Base-by-base conservation (phyloP, 2,113 vertebrate species). In the Lanius ludovicianus region DNA sequence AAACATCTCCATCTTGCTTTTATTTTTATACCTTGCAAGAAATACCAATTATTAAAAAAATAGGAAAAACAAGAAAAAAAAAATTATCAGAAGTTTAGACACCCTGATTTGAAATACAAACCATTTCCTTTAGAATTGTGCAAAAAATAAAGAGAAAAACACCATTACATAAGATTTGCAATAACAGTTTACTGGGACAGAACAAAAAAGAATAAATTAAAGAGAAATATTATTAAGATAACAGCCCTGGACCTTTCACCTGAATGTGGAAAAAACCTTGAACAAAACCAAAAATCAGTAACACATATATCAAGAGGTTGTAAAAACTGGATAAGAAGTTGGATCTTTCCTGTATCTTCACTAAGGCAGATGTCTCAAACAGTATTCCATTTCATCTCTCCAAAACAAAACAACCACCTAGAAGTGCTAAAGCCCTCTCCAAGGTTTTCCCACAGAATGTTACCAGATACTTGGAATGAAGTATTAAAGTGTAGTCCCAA, bases 81-180 rank as follows among this genome's bases (percentile, higher is more conserved):
- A 60, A 75, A 35, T 73, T 41, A 62, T 44, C 21, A 44, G 44
- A 44, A 87, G 42, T 63, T 87, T 44, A 85, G 42, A 89, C 37
- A 81, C 47, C 85, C 62, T 50, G n/a, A 74, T 89, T 77, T 77
- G 60, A 86, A 86, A 95, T 64, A 92, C 67, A 86, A 93, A 93
- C 73, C 46, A 82, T 84, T 86, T 92, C 93, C 91, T 95, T 93
- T 60, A 90, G 52, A 75, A 85, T 60, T 80, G 70, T 60, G 84
- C 65, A 87, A 87, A 65, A 96, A 95, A 94, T 39, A 74, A 94
- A 92, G 71, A 83, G 63, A 92, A 86, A 21, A 92, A 86, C 65
- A 84, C 77, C 52, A 80, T 87, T 94, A 82, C 16, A 2, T 75
- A 91, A 89, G 22, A 84, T 44, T 70, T 70, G 50, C 77, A 65